Percentiles rank a stretch among this genome's conserved stretches.
Evolutionary conservation across 2,797 vertebrate genomes (phyloP).

Genomic region (Staurois parvus): DNA sequence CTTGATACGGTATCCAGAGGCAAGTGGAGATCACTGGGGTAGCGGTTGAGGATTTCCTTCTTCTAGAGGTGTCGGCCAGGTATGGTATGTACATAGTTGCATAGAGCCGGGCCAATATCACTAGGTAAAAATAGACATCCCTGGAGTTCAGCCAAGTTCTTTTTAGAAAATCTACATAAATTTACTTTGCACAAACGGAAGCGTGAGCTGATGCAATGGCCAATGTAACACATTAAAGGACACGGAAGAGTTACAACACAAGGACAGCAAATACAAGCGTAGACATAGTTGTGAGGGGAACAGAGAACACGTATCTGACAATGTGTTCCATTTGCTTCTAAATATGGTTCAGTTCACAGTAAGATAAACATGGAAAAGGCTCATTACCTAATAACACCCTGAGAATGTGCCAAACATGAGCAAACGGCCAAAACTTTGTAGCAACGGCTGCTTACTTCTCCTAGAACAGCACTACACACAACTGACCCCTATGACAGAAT

Average conservation of each 20-base stretch:
- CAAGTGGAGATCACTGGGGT: too few species aligned
- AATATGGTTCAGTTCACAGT: slow-evolving; percentile 53
- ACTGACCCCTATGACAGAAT: too few species aligned
- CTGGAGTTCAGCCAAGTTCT: too few species aligned
- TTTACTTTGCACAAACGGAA: too few species aligned
- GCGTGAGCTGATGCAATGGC: too few species aligned
- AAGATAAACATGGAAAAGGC: slow-evolving; percentile 56
- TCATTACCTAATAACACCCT: slow-evolving; percentile 18
- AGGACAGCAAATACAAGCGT: not conserved
- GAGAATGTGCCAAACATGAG: slow-evolving; percentile 25
- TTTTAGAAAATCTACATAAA: too few species aligned
- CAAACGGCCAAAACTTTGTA: slow-evolving; percentile 1
- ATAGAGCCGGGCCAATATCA: too few species aligned
- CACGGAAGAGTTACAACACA: slow-evolving; percentile 11
- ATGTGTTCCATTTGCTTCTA: slow-evolving; percentile 41
- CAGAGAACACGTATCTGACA: not conserved
- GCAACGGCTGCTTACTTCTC: not conserved
- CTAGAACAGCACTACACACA: not conserved
- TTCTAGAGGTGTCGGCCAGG: too few species aligned
- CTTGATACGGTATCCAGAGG: too few species aligned
- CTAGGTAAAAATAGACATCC: too few species aligned
- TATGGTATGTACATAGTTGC: too few species aligned
- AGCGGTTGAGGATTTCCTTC: too few species aligned
- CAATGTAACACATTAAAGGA: not conserved
- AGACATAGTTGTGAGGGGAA: not conserved